These are phyloP conservation scores for Gymnoscopelus microlampas DNA, from an alignment of 2,797 vertebrate genomes.

Conservation along the genomic window DNA sequence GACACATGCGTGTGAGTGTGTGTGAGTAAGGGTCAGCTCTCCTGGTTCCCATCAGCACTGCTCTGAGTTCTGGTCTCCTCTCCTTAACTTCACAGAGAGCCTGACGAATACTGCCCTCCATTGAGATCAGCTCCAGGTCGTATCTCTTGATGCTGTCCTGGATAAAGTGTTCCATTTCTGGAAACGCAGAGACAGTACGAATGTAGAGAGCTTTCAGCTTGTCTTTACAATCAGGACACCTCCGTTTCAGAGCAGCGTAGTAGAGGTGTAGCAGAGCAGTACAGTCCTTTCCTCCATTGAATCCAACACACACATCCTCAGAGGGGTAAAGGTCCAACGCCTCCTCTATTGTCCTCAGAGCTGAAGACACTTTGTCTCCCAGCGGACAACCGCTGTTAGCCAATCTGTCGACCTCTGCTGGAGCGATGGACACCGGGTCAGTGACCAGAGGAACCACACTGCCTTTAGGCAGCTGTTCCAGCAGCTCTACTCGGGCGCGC, in stretches of 20 bases:
- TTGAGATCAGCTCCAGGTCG: constrained; percentile 82
- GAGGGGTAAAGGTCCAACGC: constrained; percentile 85
- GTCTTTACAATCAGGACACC: constrained; percentile 78
- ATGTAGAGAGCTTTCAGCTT: constrained; percentile 91
- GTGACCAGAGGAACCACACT: constrained; percentile 82
- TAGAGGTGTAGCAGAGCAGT: constrained; percentile 94
- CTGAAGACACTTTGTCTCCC: constrained; percentile 86
- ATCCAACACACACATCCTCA: constrained; percentile 88
- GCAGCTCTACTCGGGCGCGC: constrained; percentile 79
- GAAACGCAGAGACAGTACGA: constrained; percentile 88
- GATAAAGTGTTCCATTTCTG: constrained; percentile 94
- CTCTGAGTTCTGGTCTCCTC: constrained; percentile 84
- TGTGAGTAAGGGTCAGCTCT: constrained; percentile 91
- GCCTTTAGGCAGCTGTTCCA: constrained; percentile 81
- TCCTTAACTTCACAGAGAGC: constrained; percentile 84
- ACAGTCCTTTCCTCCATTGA: constrained; percentile 98
- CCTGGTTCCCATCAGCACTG: constrained; percentile 94
- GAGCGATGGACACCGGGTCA: constrained; percentile 82
- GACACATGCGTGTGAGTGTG: constrained; percentile 85
- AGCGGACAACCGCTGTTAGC: constrained; percentile 86
- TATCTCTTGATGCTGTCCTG: constrained; percentile 92
- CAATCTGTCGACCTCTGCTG: constrained; percentile 85
- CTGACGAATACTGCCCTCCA: constrained; percentile 89
- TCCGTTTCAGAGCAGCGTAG: constrained; percentile 87
- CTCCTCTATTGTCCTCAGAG: constrained; percentile 86